These are phyloP conservation scores for Sarcophaga bullata DNA, from an alignment of 1,140 invertebrate genomes.

Conservation along the genomic window DNA sequence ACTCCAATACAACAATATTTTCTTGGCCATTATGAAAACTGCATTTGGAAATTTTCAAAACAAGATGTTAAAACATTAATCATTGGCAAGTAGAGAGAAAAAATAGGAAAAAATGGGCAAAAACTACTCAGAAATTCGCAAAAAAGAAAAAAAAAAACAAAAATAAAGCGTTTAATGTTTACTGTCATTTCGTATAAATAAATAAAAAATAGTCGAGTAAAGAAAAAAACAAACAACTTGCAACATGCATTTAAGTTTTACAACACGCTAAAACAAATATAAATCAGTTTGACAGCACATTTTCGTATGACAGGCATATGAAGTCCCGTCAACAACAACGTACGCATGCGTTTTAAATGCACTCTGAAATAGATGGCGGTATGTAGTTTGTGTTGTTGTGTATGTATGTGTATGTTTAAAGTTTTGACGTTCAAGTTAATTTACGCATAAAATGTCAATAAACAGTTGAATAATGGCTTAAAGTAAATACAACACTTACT, in stretches of 20 bases:
- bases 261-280: constrained; percentile 25
- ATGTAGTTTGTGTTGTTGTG: neutral
- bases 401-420: neutral
- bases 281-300: constrained; percentile 38
- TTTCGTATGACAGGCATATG: constrained; percentile 35
- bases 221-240: neutral
- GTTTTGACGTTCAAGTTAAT: constrained; percentile 36
- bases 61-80: constrained; percentile 39
- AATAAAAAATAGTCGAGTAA: neutral
- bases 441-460: constrained; percentile 40
- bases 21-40: neutral
- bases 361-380: too few relatives aligned
- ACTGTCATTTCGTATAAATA: constrained; percentile 32
- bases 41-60: constrained; percentile 35
- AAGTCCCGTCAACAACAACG: constrained; percentile 18
- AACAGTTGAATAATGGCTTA: constrained; percentile 38
- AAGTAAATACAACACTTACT: constrained; percentile 29
- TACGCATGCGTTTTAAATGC: neutral
- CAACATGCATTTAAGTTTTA: constrained; percentile 11
- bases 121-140: too few relatives aligned
- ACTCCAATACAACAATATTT: too few relatives aligned
- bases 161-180: constrained; percentile 35
- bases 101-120: too few relatives aligned
- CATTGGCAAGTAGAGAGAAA: neutral
- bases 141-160: neutral